Evolutionary conservation across 2,888 invertebrate species (phyloP).

Genomic region (Coenonympha glycerion): DNA sequence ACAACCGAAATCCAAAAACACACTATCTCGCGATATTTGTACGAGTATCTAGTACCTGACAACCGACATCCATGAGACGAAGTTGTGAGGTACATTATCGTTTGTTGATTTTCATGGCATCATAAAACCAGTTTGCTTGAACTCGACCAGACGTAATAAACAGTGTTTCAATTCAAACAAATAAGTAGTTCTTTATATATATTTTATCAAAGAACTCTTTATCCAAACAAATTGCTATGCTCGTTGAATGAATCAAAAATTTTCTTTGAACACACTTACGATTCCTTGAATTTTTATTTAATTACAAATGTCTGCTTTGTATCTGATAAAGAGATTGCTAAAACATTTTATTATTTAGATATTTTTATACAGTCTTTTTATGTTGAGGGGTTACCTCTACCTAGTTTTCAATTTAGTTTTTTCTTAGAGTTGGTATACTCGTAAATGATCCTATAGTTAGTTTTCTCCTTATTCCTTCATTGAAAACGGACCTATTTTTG

Average conservation of each 20-base stretch:
- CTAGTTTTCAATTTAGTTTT: background rate
- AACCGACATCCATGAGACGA: no score
- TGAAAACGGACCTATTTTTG: conserved; percentile 9
- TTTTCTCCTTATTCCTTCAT: no score
- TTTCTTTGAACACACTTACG: conserved; percentile 6
- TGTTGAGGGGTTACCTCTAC: background rate
- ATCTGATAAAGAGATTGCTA: background rate
- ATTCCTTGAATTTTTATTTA: conserved; percentile 5
- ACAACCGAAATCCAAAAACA: no score
- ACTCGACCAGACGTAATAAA: no score
- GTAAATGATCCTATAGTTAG: no score
- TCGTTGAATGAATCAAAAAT: conserved; percentile 13
- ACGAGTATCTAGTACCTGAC: no score
- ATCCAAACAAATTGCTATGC: conserved; percentile 8
- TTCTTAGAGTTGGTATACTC: background rate
- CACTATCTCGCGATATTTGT: no score
- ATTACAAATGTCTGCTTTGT: conserved; percentile 1
- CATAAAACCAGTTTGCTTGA: background rate
- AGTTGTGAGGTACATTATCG: no score
- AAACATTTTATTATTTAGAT: background rate
- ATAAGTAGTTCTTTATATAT: background rate
- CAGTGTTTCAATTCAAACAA: background rate
- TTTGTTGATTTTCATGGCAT: no score
- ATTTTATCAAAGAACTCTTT: conserved; percentile 8
- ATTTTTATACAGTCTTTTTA: background rate